A percentile compares a stretch with the other conserved stretches of the same genome.
Conservation (phyloP, 1,140 invertebrate species). For the Babylonia areolata region DNA sequence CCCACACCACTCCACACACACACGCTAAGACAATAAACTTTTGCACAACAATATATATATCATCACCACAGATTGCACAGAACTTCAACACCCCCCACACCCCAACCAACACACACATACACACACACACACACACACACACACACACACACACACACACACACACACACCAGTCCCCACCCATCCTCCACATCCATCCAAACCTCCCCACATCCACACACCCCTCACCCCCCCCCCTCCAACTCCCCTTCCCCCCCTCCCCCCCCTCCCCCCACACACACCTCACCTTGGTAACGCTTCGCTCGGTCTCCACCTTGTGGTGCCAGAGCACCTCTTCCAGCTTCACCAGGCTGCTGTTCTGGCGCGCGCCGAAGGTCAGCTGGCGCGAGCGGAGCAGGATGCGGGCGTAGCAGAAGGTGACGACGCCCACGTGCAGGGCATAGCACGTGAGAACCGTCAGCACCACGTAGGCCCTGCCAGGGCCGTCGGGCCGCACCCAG, state of each 20-base stretch:
- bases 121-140: not conserved
- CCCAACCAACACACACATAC: not conserved
- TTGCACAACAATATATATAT: no score
- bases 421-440: slow-evolving; percentile 33
- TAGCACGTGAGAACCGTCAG: slow-evolving; percentile 38
- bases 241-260: no score
- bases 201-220: no score
- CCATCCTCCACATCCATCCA: no score
- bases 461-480: slow-evolving; percentile 31
- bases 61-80: no score
- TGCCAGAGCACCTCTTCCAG: slow-evolving; percentile 37
- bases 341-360: not conserved
- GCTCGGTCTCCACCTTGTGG: slow-evolving; percentile 38
- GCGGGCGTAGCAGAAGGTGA: slow-evolving; percentile 28
- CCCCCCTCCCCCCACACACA: no score
- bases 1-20: not conserved
- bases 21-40: not conserved
- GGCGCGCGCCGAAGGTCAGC: slow-evolving; percentile 32
- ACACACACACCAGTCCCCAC: no score
- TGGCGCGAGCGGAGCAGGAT: slow-evolving; percentile 15
- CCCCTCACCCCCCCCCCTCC: no score
- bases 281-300: slow-evolving; percentile 24
- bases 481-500: slow-evolving; percentile 21
- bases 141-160: no score
- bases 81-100: no score